Base-by-base conservation (phyloP, 2,888 invertebrate genomes). In the Alsophila aescularia region DNA sequence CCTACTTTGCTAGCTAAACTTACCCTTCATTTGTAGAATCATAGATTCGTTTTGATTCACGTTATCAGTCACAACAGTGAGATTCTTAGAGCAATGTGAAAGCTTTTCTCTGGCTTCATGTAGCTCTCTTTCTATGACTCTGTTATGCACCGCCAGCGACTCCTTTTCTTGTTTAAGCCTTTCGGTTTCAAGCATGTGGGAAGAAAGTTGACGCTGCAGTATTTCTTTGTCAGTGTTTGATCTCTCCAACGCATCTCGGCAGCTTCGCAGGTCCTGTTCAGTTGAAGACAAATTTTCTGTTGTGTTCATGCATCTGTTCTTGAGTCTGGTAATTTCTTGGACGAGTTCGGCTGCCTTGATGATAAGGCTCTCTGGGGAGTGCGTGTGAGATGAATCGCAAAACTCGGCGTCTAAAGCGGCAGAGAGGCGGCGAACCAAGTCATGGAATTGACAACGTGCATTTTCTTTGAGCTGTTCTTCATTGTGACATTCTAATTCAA, bases 111-210 rank as follows among this genome's bases (percentile, higher is more conserved):
- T 92, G 15, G 93, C 92, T 47, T 95, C 95, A 52, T 93, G 93
- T 56, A 96, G 79, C 72, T 97, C 96, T 45, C 96, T 90, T 71
- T 97, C 96, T 0, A 94, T 85, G 0, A 95, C 93, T 55, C 96
- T 93, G 70, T 95, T 94, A 64, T 95, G 94, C 71, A 96, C 94
- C 58, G 95, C 92, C 36, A 96, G 85, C 10, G 95, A 92, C 68
- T 97, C 96, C 65, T 96, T 95, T 66, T 96, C 96, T 83, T 96
- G 96, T 61, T 95, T 93, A 24, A 95, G 86, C 49, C 96, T 93
- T 60, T 95, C 95, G 16, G 95, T 84, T 67, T 96, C 96, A 37
- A 96, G 80, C 35, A 95, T 87, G 65, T 96, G 95, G 5, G 93
- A 86, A 7, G 95, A 94, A 29, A 95, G 92, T 79, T 96, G 96